Base-by-base conservation (phyloP, 2,888 invertebrate species). In the Calephelis perditalis region DNA sequence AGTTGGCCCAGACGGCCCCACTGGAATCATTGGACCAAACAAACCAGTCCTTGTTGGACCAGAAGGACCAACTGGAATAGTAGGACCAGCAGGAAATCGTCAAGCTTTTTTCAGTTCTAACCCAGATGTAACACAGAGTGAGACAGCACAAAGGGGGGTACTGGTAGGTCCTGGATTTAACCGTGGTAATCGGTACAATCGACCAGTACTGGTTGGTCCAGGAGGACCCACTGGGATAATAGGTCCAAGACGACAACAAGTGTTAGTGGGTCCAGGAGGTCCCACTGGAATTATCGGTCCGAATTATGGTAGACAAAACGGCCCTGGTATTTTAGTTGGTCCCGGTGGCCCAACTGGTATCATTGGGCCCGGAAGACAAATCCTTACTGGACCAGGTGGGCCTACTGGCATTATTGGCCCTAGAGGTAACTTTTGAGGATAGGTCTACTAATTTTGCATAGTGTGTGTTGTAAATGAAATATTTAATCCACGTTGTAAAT, bases 61-160 rank as follows among this genome's bases (percentile, higher is more conserved):
- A 5, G 80, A 79, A 1, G 92, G 92, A 26, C 91, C 92, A 5
- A 89, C 90, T 0, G 91, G 91, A 36, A 72, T 81, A 12, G 76
- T 85, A 47, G 86, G 84, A 57, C 67, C 77, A 26, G 43, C 12
- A 1, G 52, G 52, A 4, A 9, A 52, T 35, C 52, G 52, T 45
- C 9, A 45, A 9, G 5, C 5, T 35, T 15, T 52, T 8, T 52
- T 35, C 26, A 11, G 11, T 6, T 35, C 35, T 35, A 1, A n/a
- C 70, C 40, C 37, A 40, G 58, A 61, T 35, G 76, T 86, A 56
- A 87, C 84, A 44, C 80, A 77, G 7, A 67, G 65, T 44, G 67
- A 61, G 57, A 49, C 65, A 26, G 67, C 67, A 10, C 67, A 67
- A 58, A 63, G 66, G 57, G 67, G 65, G 37, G 62, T 85, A 36